These are phyloP conservation scores for Copsychus sechellarum DNA, from an alignment of 2,113 vertebrate species.

Conservation along the genomic window DNA sequence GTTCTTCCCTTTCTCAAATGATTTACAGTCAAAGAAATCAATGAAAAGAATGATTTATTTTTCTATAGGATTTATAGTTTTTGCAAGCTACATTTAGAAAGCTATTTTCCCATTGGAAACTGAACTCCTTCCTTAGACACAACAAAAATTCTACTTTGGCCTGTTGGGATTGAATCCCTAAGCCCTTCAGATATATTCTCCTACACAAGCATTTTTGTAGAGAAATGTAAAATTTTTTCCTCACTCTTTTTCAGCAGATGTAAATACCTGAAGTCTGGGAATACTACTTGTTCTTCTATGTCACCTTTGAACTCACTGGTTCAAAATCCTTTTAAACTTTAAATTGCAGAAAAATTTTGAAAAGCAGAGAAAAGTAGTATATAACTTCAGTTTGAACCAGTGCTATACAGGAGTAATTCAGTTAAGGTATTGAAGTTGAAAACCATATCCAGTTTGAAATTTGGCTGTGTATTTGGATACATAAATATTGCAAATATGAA, in stretches of 20 bases:
- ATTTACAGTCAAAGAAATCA: not conserved
- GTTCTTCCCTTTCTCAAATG: not conserved
- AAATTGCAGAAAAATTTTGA: not conserved
- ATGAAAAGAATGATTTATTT: not conserved
- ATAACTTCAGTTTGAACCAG: not conserved
- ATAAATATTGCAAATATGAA: not conserved
- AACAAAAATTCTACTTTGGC: not conserved
- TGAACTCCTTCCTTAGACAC: not conserved
- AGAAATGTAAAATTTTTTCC: not conserved
- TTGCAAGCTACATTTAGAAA: not conserved
- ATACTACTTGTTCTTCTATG: not conserved
- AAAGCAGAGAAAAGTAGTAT: not conserved
- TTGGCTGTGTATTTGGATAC: not conserved
- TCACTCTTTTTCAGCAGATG: not conserved
- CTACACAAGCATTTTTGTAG: not conserved
- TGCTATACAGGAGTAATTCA: not conserved
- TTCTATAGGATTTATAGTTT: not conserved
- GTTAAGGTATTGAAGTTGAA: not conserved
- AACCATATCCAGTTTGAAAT: not conserved
- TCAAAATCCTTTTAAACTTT: not conserved
- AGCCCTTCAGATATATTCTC: not conserved
- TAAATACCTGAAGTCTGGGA: not conserved
- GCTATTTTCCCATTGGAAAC: not conserved
- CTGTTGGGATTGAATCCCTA: not conserved
- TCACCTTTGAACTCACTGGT: not conserved